Conservation (phyloP, 2,797 vertebrate species). For the Spizella passerina region DNA sequence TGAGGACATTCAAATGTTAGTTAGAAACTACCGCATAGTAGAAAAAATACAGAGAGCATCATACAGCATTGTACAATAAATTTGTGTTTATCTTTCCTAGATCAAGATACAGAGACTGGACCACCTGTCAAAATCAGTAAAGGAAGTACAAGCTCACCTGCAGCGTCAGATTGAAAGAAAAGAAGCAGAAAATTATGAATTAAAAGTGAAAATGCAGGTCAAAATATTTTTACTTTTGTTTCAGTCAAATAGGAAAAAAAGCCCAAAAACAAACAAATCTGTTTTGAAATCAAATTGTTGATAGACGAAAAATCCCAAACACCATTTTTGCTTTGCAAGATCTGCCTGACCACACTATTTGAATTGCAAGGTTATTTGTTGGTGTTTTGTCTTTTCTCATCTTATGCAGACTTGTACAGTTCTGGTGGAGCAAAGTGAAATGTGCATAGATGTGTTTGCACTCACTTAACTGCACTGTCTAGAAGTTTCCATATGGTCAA, state of each 20-base stretch:
- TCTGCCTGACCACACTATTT: not conserved
- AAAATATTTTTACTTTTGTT: not conserved
- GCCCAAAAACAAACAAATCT: not conserved
- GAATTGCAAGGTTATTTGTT: not conserved
- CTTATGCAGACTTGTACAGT: not conserved
- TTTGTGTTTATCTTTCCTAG: constrained; percentile 65
- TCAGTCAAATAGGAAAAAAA: not conserved
- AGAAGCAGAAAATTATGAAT: constrained; percentile 82
- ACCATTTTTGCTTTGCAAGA: not conserved
- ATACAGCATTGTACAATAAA: not conserved
- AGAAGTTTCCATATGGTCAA: not conserved
- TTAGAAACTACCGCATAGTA: not conserved
- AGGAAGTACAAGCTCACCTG: constrained; percentile 81
- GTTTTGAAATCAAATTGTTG: not conserved
- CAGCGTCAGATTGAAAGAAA: constrained; percentile 85
- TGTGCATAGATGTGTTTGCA: not conserved
- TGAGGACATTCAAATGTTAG: not conserved
- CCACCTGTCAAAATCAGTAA: constrained; percentile 76
- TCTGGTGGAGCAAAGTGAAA: not conserved
- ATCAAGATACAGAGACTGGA: constrained; percentile 73
- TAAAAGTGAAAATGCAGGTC: constrained; percentile 85
- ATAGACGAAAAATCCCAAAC: not conserved
- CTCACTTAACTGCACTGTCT: not conserved
- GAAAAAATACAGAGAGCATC: not conserved
- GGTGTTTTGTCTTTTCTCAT: not conserved